Evolutionary conservation across 92 coral and sea anemone genomes (phyloP), one percentile per base, ranked within the genome.

Genomic region (Porites divaricata): DNA sequence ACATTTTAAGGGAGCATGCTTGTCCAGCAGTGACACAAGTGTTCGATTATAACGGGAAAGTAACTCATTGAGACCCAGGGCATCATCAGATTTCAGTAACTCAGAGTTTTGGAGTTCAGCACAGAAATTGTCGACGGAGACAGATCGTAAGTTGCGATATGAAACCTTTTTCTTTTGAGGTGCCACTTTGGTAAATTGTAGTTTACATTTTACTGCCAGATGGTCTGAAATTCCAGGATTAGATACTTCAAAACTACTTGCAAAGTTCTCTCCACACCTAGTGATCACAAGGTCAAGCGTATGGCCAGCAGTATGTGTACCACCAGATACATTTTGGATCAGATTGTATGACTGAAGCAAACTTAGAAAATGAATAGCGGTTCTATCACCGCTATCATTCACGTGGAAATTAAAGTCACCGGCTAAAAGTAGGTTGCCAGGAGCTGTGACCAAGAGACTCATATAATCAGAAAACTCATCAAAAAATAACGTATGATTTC

Each of bases 331-430:
- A 69, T 69, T 69, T 45, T 69, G 74, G 53, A 45, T 69, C 74
- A 69, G 74, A 41, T 69, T n/a, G 24, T 17, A 69, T 1, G 52
- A 69, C 74, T 69, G 74, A 41, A 69, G 74, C 24, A 4, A 19
- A 45, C 24, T 45, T 19, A 69, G 74, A 69, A 69, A 69, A n/a
- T 45, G 51, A 69, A 25, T 1, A 69, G 74, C 74, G 24, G 74
- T 69, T 69, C 74, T 25, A 69, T 69, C 74, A 17, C 53, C n/a
- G 24, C 28, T 69, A 69, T 69, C 51, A 69, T 69, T 69, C 74
- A 69, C 74, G 6, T 69, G 74, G 24, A 69, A 4, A 41, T 69
- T 2, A 69, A 69, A 69, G 24, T 4, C 74, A 20, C 74, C 74
- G 14, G 51, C n/a, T 41, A 69, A 23, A 16, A 69, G 74, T 23